Evolutionary conservation across 2,888 invertebrate genomes (phyloP).

Genomic region (Clepsis dumicolana): DNA sequence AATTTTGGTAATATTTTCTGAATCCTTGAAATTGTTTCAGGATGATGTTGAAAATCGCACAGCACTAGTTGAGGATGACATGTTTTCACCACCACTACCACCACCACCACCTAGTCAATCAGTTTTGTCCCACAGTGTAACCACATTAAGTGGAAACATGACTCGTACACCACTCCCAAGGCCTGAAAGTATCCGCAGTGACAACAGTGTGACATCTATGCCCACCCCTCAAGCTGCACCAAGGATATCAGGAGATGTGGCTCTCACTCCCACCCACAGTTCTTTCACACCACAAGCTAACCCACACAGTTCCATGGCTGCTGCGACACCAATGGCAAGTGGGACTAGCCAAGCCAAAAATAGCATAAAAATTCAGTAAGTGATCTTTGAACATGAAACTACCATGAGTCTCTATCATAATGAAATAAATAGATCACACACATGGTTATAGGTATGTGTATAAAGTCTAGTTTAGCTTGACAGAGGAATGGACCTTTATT

Average conservation of each 20-base stretch:
- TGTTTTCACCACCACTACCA: conserved; percentile 30
- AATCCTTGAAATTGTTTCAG: conserved; percentile 18
- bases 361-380: conserved; percentile 88
- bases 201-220: conserved; percentile 37
- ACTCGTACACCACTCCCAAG: conserved; percentile 41
- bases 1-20: not conserved
- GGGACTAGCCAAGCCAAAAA: conserved; percentile 86
- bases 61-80: conserved; percentile 32
- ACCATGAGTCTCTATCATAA: not conserved
- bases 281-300: conserved; percentile 77
- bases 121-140: conserved; percentile 32
- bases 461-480: no score
- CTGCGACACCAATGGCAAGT: conserved; percentile 81
- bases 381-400: conserved; percentile 30
- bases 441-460: no score
- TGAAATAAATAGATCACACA: no score
- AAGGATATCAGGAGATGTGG: conserved; percentile 69
- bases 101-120: conserved; percentile 28
- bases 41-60: conserved; percentile 30
- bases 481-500: no score
- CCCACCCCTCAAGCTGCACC: conserved; percentile 52
- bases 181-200: conserved; percentile 41
- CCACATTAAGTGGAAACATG: conserved; percentile 18
- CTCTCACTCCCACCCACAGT: conserved; percentile 75
- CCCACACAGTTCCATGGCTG: conserved; percentile 84